Evolutionary conservation across 2,113 vertebrate species (phyloP).

Genomic region (Cepphus grylle): DNA sequence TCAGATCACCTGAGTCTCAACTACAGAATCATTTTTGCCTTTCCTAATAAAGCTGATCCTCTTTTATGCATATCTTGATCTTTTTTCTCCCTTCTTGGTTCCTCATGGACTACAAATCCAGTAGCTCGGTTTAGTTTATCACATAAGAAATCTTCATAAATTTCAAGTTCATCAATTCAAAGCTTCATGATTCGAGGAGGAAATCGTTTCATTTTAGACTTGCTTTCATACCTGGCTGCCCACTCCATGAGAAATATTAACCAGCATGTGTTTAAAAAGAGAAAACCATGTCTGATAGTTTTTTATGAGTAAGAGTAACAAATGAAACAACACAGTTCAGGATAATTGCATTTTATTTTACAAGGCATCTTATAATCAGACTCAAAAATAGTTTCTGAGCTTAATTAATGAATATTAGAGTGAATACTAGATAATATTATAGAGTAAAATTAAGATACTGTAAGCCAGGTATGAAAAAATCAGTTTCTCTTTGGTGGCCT

Average conservation of each 20-base stretch:
- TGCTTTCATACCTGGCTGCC: neutral
- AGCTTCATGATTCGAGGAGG: neutral
- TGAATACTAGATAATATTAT: neutral
- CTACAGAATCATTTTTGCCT: neutral
- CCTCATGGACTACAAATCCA: neutral
- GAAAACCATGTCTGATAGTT: neutral
- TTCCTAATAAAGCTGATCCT: neutral
- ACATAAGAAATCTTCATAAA: neutral
- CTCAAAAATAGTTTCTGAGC: neutral
- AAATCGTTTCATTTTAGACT: neutral
- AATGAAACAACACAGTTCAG: neutral
- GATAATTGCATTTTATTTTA: neutral
- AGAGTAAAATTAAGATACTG: neutral
- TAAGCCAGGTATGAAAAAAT: neutral
- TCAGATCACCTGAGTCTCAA: neutral
- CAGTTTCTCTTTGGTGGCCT: neutral
- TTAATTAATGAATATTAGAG: neutral
- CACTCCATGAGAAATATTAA: neutral
- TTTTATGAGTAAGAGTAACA: neutral
- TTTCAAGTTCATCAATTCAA: neutral
- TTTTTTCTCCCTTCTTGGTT: neutral
- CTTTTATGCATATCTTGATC: neutral
- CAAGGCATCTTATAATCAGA: neutral
- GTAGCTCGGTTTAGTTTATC: neutral
- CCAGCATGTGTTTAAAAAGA: neutral